Base-by-base conservation (phyloP, 64 coral and sea anemone species). In the Stichodactyla mertensii region DNA sequence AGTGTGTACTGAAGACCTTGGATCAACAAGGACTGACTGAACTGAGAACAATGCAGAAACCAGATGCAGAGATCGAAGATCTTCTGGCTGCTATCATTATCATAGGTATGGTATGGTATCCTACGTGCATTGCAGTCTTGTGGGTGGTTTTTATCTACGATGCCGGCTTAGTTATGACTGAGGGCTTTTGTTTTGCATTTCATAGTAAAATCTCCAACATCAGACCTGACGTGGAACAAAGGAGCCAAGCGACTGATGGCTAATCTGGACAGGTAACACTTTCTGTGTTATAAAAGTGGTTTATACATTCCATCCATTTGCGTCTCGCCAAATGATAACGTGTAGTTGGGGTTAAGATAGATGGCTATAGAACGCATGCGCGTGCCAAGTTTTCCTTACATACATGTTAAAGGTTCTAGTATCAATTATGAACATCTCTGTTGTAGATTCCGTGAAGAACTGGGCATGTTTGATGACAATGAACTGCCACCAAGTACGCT, bases 151-250 rank as follows among this genome's bases (percentile, higher is more conserved):
- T 11, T 28, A 78, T 74, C 18, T 20, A 77, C 7, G 36, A 45
- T 45, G 36, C n/a, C n/a, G n/a, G n/a, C 6, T 56, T 16, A 61
- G 45, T 54, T 54, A 9, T 52, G 51, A 64, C 4, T 61, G 19
- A 55, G 85, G 85, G 36, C 0, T 84, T 18, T 55, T 89, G 55
- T 10, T 57, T 57, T 93, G 60, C 11, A 9, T 26, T 74, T 13
- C 69, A 31, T 28, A 99, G 96, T 99, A 12, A 99, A 99, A 88
- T 99, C 96, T 0, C 90, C 96, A 55, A 90, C 92, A 14, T 99
- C 96, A 24, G 96, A 99, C 70, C 64, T 99, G 61, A 99, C 96
- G 13, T 99, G 96, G 96, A 99, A 99, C 86, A 99, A 99, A 88
- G 96, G 96, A 77, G 96, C 96, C 10, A 99, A 99, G 56, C 92